Conservation (phyloP, 2,797 vertebrate genomes). For the Carapus acus region DNA sequence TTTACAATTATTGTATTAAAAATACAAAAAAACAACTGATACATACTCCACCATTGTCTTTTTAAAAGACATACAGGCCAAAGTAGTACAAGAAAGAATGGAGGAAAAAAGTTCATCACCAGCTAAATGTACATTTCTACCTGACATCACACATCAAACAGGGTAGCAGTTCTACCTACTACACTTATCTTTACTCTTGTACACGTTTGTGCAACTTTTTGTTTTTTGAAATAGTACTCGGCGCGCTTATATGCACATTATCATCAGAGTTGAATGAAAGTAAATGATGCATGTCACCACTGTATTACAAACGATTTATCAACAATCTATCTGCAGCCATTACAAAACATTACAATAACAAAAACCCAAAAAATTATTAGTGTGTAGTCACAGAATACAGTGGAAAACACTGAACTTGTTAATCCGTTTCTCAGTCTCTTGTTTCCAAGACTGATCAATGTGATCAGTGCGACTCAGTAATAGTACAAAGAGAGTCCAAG, state of each 20-base stretch:
- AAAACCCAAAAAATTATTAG: slow-evolving; percentile 65
- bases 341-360: slow-evolving; percentile 67
- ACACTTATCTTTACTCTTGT: slow-evolving; percentile 93
- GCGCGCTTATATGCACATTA: slow-evolving; percentile 87
- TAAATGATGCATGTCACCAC: slow-evolving; percentile 90
- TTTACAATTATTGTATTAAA: slow-evolving; percentile 99
- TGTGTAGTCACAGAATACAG: slow-evolving; percentile 83
- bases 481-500: slow-evolving; percentile 46
- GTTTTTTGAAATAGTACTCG: slow-evolving; percentile 76
- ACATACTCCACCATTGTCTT: slow-evolving; percentile 99
- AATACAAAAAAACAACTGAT: slow-evolving; percentile 97
- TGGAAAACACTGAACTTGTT: slow-evolving; percentile 91
- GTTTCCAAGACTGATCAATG: slow-evolving; percentile 96
- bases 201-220: slow-evolving; percentile 94
- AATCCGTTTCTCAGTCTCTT: slow-evolving; percentile 71
- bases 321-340: slow-evolving; percentile 85
- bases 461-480: slow-evolving; percentile 94
- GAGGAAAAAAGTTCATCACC: slow-evolving; percentile 85
- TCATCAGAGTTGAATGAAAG: slow-evolving; percentile 86
- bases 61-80: slow-evolving; percentile 99
- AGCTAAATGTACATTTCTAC: slow-evolving; percentile 99
- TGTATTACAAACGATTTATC: slow-evolving; percentile 90
- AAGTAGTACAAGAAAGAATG: slow-evolving; percentile 95
- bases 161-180: slow-evolving; percentile 97
- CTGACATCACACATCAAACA: slow-evolving; percentile 96